Evolutionary conservation across 1,140 invertebrate genomes (phyloP).

Genomic region (Drosophila nannoptera): DNA sequence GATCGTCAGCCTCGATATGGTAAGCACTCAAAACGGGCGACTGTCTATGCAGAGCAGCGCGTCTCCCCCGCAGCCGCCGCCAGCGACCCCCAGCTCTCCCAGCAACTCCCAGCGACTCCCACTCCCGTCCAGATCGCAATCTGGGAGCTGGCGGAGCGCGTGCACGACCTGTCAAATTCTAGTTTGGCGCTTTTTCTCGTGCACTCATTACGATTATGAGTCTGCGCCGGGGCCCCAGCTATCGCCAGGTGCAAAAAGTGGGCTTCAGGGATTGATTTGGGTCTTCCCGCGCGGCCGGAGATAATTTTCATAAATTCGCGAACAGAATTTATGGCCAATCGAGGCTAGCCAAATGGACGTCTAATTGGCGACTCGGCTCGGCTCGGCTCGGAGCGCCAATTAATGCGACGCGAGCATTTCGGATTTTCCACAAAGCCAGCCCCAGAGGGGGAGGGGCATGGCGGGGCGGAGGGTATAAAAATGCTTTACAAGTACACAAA

Average conservation of each 20-base stretch:
- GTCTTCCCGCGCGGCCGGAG: constrained; percentile 10
- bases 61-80: constrained; percentile 11
- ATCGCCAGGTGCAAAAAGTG: constrained; percentile 50
- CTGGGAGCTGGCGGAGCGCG: constrained; percentile 66
- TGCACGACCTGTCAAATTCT: constrained; percentile 73
- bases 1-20: constrained; percentile 67
- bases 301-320: constrained; percentile 73
- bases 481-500: constrained; percentile 78
- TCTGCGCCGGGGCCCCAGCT: constrained; percentile 23
- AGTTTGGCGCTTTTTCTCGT: constrained; percentile 58
- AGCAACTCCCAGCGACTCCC: neutral
- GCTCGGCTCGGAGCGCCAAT: constrained; percentile 41
- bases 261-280: too few relatives aligned
- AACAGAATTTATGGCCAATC: constrained; percentile 6
- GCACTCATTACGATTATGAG: constrained; percentile 76
- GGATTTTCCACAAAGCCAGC: constrained; percentile 48
- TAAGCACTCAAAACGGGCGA: constrained; percentile 71
- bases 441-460: neutral
- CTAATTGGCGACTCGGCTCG: constrained; percentile 53
- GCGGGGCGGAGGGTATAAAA: constrained; percentile 50
- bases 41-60: constrained; percentile 67
- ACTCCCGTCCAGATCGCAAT: constrained; percentile 39
- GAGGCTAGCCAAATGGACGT: constrained; percentile 37
- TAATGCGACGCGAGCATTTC: constrained; percentile 49
- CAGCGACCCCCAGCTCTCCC: too few relatives aligned